These are phyloP conservation scores for Muscicapa comitata DNA, from an alignment of 2,797 vertebrate genomes.

Conservation along the genomic window DNA sequence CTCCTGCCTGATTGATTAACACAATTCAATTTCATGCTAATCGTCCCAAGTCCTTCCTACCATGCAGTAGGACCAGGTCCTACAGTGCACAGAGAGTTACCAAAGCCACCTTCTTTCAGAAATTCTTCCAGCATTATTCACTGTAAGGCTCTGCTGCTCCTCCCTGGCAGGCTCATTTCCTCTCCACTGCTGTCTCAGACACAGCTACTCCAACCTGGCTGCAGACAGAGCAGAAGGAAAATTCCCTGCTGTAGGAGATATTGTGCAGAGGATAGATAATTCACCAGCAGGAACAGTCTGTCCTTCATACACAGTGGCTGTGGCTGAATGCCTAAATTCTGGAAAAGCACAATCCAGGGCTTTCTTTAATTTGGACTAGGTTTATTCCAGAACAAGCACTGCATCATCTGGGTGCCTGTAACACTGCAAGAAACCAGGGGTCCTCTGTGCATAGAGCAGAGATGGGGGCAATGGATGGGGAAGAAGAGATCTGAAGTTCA, in stretches of 20 bases:
- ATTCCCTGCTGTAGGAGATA: fast-evolving
- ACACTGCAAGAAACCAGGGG: not conserved
- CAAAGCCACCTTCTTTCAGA: not conserved
- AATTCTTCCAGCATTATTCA: not conserved
- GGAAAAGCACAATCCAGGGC: not conserved
- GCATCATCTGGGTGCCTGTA: not conserved
- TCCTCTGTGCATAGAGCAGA: not conserved
- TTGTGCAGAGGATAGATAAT: not conserved
- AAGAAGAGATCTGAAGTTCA: not conserved
- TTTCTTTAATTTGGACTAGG: not conserved
- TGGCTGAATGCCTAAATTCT: not conserved
- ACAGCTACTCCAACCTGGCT: not conserved
- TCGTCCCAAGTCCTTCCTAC: not conserved
- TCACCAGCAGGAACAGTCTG: not conserved
- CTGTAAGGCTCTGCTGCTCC: not conserved
- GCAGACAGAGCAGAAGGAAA: not conserved
- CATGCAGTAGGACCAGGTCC: not conserved
- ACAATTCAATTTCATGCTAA: not conserved
- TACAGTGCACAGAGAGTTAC: not conserved
- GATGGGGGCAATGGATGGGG: not conserved
- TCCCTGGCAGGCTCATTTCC: not conserved
- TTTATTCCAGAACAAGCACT: not conserved
- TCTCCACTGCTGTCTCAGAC: not conserved
- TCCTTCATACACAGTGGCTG: not conserved
- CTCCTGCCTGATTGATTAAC: not conserved